These are phyloP conservation scores for Aphidoletes aphidimyza DNA, from an alignment of 2,888 invertebrate genomes.

Conservation along the genomic window DNA sequence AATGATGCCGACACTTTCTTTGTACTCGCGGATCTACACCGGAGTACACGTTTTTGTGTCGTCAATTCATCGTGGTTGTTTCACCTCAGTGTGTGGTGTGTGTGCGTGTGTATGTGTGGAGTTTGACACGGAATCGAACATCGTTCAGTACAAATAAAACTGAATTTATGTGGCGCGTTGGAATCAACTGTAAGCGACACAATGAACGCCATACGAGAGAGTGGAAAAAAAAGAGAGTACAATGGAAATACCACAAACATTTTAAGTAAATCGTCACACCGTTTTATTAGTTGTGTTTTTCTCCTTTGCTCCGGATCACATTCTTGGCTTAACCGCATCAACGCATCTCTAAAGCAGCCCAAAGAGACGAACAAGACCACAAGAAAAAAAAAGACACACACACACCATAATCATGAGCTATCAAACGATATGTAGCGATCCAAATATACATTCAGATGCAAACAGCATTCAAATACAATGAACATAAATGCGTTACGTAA, in stretches of 20 bases:
- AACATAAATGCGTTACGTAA: conserved; percentile 15
- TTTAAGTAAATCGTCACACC: conserved; percentile 51
- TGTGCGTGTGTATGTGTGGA: not conserved
- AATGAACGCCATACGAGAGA: conserved; percentile 20
- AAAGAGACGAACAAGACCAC: not conserved
- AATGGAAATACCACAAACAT: conserved; percentile 38
- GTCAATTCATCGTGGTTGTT: not conserved
- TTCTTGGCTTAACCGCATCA: conserved; percentile 3
- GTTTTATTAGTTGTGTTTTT: conserved; percentile 35
- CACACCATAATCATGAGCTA: too few relatives aligned
- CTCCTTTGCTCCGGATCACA: not conserved
- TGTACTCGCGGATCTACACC: not conserved
- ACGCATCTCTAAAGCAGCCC: not conserved
- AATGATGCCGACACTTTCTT: not conserved
- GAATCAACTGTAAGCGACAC: not conserved
- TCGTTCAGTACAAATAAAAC: not conserved
- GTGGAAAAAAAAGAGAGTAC: too few relatives aligned
- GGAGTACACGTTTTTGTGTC: too few relatives aligned
- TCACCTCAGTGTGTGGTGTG: not conserved
- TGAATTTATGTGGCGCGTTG: not conserved
- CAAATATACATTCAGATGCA: not conserved
- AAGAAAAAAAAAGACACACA: not conserved
- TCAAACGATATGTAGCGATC: too few relatives aligned
- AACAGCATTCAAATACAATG: not conserved
- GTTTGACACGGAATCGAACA: conserved; percentile 45